Evolutionary conservation across 1,140 invertebrate genomes (phyloP).

Genomic region (Drosophila asahinai): DNA sequence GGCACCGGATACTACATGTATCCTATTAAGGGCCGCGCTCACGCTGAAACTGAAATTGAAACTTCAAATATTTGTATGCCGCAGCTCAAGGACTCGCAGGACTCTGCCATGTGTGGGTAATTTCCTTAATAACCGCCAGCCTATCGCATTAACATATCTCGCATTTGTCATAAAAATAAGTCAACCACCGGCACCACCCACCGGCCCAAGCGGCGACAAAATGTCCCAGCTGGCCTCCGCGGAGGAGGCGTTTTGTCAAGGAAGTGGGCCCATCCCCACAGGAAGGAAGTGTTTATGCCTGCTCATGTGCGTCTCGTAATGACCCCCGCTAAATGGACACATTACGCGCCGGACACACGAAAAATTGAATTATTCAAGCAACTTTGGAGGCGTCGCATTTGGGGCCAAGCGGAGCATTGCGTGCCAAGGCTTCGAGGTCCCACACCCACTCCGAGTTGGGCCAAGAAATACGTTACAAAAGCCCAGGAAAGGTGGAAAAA

Average conservation of each 20-base stretch:
- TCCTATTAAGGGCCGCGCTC: conserved; percentile 57
- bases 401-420: conserved; percentile 52
- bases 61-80: conserved; percentile 77
- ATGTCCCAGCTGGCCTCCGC: conserved; percentile 6
- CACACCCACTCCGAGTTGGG: conserved; percentile 19
- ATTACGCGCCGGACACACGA: conserved; percentile 66
- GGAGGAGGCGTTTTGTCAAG: conserved; percentile 75
- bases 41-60: conserved; percentile 68
- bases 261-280: conserved; percentile 28
- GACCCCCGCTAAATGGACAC: conserved; percentile 74
- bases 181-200: conserved; percentile 45
- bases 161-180: conserved; percentile 81
- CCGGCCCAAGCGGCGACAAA: conserved; percentile 15
- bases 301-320: conserved; percentile 72
- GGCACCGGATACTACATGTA: conserved; percentile 49
- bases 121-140: conserved; percentile 78
- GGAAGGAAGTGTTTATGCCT: conserved; percentile 72
- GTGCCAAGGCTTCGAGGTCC: conserved; percentile 30
- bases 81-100: conserved; percentile 56
- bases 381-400: conserved; percentile 62
- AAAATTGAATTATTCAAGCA: conserved; percentile 77
- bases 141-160: conserved; percentile 83
- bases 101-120: conserved; percentile 63
- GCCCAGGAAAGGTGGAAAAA: conserved; percentile 16
- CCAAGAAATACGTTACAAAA: conserved; percentile 68